Evolutionary conservation across 2,113 vertebrate species (phyloP).

Genomic region (Callospermophilus lateralis): DNA sequence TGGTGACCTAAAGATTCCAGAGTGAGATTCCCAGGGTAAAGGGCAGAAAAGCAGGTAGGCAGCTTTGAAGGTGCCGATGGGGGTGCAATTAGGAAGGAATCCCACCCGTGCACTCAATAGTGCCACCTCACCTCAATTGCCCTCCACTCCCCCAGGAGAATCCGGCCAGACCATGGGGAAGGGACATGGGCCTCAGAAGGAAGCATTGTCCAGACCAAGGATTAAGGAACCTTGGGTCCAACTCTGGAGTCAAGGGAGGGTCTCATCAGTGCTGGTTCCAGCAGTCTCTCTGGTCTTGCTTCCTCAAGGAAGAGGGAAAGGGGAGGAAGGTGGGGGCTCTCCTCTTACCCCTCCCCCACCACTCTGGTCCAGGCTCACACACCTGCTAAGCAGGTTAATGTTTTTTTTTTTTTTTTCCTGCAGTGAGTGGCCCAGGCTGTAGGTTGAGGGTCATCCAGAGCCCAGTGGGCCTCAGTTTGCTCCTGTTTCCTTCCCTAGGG

Average conservation of each 20-base stretch:
- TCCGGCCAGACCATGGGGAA: not conserved
- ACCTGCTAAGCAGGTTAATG: not conserved
- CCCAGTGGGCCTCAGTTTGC: not conserved
- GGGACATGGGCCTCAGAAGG: not conserved
- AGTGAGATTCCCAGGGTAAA: not conserved
- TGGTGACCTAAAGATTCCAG: not conserved
- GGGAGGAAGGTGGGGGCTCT: not conserved
- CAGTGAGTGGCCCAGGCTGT: not conserved
- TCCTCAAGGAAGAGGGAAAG: not conserved
- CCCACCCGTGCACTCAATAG: not conserved
- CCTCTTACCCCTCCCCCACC: not conserved
- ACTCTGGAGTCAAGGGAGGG: not conserved
- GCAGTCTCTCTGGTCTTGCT: not conserved
- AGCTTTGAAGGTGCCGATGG: not conserved
- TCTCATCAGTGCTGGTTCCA: not conserved
- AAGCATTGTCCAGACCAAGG: not conserved
- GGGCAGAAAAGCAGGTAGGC: not conserved
- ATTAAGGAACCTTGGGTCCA: not conserved
- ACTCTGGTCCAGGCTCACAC: not conserved
- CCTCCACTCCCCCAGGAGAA: not conserved
- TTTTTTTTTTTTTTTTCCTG: not conserved
- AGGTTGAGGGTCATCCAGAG: not conserved
- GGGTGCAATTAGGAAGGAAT: not conserved
- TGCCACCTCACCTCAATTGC: not conserved
- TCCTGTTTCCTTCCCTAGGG: not conserved